Percentiles rank a stretch among this genome's conserved stretches.
These are phyloP conservation scores for Callimorpha dominula DNA, from an alignment of 2,888 invertebrate genomes.

Conservation along the genomic window DNA sequence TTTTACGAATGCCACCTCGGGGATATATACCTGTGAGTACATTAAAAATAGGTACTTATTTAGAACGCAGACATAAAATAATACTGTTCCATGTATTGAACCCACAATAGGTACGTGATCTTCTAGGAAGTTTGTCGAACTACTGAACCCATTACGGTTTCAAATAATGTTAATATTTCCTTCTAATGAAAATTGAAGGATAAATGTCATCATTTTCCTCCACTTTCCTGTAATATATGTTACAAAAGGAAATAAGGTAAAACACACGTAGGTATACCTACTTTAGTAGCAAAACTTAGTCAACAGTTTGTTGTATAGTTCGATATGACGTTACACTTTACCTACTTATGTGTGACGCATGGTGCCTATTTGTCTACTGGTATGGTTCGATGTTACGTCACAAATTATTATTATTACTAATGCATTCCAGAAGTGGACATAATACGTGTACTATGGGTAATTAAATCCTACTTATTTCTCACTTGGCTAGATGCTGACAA, in stretches of 20 bases:
- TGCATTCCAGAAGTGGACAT: not conserved
- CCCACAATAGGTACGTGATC: not conserved
- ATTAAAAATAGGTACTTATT: not conserved
- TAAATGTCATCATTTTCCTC: not conserved
- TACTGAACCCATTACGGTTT: not conserved
- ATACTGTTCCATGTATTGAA: not conserved
- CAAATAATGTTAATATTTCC: not conserved
- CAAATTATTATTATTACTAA: not conserved
- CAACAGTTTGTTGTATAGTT: not conserved
- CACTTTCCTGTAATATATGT: not conserved
- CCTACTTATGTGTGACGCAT: not conserved
- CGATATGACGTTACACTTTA: conserved; percentile 10
- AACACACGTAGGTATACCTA: not conserved
- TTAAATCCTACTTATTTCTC: not conserved
- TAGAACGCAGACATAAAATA: not conserved
- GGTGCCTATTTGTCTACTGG: conserved; percentile 1
- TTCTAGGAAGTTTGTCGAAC: too few species aligned
- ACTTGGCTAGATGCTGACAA: too few species aligned
- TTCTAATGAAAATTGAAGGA: not conserved
- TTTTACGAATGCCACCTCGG: not conserved
- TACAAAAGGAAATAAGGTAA: not conserved
- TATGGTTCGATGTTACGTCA: conserved; percentile 14
- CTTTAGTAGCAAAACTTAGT: conserved; percentile 4
- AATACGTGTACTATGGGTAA: not conserved
- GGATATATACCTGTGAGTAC: not conserved